phyloP scores from a whole-genome alignment of 2,113 vertebrate species.

The Microcebus ravelobensis region DNA sequence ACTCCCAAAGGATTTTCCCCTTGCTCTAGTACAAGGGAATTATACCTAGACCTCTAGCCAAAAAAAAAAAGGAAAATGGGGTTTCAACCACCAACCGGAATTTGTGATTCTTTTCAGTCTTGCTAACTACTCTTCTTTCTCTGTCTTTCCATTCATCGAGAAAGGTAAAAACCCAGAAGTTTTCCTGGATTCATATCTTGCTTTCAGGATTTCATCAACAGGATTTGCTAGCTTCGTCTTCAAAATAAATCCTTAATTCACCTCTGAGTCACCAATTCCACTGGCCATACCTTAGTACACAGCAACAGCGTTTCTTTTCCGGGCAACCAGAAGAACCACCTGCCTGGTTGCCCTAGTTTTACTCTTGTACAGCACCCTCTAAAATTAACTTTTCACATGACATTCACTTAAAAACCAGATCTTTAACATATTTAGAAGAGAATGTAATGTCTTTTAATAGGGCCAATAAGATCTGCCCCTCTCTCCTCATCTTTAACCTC shows the following conservation, averaged over 20 bases:
- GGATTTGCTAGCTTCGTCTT: not conserved
- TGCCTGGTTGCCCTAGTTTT: not conserved
- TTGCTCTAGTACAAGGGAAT: not conserved
- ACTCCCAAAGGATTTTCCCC: not conserved
- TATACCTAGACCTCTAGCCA: not conserved
- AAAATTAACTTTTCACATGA: not conserved
- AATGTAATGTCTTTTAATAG: not conserved
- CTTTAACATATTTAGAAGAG: not conserved
- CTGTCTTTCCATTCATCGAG: not conserved
- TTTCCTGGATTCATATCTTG: not conserved
- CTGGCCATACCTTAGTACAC: not conserved
- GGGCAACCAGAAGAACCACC: not conserved
- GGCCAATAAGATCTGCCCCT: accelerated
- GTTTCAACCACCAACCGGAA: not conserved
- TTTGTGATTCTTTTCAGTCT: not conserved
- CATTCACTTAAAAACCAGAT: not conserved
- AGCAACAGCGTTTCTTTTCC: not conserved
- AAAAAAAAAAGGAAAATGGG: not conserved
- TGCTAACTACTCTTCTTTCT: not conserved
- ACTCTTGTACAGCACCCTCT: accelerated
- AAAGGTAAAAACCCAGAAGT: not conserved
- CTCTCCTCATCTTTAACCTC: not conserved
- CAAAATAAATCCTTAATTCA: not conserved
- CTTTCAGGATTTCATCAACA: not conserved
- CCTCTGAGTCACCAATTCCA: not conserved